These are phyloP conservation scores for Xestia ashworthii DNA, from an alignment of 2,888 invertebrate genomes.

Conservation along the genomic window DNA sequence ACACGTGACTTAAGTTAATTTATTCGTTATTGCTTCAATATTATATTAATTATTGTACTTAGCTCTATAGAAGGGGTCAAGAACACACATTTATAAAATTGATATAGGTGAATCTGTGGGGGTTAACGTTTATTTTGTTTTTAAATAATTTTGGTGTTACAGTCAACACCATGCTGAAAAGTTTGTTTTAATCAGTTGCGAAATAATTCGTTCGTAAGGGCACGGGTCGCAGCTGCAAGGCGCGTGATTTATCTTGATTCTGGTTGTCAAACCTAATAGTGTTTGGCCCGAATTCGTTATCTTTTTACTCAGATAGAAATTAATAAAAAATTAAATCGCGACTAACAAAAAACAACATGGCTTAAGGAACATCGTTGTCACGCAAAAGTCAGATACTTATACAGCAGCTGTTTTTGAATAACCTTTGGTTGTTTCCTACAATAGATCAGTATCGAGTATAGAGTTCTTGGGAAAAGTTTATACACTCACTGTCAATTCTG, in stretches of 20 bases:
- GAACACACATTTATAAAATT: constrained; percentile 36
- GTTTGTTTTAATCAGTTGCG: no score
- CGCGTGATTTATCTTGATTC: no score
- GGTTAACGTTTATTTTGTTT: no score
- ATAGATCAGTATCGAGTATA: neutral
- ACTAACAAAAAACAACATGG: neutral
- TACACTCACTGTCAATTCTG: neutral
- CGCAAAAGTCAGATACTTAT: neutral
- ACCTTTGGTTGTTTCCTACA: neutral
- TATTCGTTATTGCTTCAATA: constrained; percentile 76
- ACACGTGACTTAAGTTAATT: constrained; percentile 72
- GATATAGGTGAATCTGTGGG: no score
- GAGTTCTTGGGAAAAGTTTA: neutral
- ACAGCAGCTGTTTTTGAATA: neutral
- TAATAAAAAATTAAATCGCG: neutral
- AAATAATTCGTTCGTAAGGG: no score
- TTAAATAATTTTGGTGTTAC: no score
- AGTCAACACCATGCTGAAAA: no score
- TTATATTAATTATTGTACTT: constrained; percentile 87
- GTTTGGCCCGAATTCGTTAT: neutral
- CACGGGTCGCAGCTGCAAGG: neutral
- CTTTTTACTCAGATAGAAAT: neutral
- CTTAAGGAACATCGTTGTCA: neutral
- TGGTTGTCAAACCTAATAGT: no score
- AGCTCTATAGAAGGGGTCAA: constrained; percentile 72